phyloP scores from a whole-genome alignment of 2,888 invertebrate genomes.

The Chromoteleia sp. region DNA sequence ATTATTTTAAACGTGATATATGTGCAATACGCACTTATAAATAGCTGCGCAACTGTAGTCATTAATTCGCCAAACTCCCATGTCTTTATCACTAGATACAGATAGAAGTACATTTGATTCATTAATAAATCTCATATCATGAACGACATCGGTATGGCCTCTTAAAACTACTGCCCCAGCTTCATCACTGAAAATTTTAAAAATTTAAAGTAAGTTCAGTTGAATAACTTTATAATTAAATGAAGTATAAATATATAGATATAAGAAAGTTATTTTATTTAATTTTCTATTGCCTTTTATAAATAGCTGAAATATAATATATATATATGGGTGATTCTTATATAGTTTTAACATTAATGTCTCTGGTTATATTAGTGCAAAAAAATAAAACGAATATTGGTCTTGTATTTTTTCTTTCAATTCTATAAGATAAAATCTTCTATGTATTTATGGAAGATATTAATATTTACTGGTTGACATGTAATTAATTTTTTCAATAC shows the following conservation, averaged over 20 bases:
- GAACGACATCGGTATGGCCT: slow-evolving; percentile 91
- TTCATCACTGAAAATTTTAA: slow-evolving; percentile 84
- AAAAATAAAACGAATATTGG: no score
- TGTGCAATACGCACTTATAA: slow-evolving; percentile 86
- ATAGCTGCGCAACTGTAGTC: slow-evolving; percentile 89
- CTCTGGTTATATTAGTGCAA: no score
- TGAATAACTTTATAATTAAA: slow-evolving; percentile 39
- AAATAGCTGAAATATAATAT: no score
- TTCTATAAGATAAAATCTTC: no score
- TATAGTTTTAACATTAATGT: no score
- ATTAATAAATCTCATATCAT: slow-evolving; percentile 88
- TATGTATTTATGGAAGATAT: no score
- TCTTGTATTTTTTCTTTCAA: no score
- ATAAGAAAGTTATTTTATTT: no score
- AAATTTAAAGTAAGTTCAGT: slow-evolving; percentile 31
- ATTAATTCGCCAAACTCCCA: slow-evolving; percentile 91
- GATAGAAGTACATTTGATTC: slow-evolving; percentile 89
- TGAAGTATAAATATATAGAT: neutral
- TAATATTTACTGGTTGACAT: no score
- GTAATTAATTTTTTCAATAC: no score
- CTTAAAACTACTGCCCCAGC: slow-evolving; percentile 88
- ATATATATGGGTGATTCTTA: no score
- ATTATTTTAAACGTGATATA: slow-evolving; percentile 19
- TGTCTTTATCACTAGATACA: slow-evolving; percentile 91
- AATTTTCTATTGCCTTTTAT: no score